phyloP scores from a whole-genome alignment of 2,797 vertebrate species.

The Coendou prehensilis region DNA sequence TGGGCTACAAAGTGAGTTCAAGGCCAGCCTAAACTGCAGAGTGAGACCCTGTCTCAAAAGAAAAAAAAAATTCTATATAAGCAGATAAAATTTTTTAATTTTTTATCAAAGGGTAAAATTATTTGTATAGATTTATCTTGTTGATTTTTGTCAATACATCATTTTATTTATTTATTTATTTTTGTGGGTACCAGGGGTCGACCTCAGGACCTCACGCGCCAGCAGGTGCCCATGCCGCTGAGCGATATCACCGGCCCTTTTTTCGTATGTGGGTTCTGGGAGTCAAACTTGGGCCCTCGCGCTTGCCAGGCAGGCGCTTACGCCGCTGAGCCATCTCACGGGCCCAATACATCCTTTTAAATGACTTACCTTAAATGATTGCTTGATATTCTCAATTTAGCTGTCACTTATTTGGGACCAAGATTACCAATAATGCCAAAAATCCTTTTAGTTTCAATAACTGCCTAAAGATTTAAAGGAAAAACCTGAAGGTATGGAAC shows the following conservation, averaged over 20 bases:
- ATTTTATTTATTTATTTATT: neutral
- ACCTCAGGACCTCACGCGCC: too few relatives aligned
- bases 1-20: neutral
- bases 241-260: too few relatives aligned
- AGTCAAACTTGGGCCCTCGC: too few relatives aligned
- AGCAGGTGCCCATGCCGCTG: too few relatives aligned
- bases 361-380: neutral
- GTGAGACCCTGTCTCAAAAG: too few relatives aligned
- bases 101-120: conserved; percentile 17
- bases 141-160: neutral
- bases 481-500: neutral
- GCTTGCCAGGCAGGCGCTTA: too few relatives aligned
- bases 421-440: neutral
- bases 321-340: too few relatives aligned
- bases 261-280: too few relatives aligned
- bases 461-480: neutral
- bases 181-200: too few relatives aligned
- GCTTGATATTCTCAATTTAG: neutral
- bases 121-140: neutral
- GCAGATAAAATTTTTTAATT: neutral
- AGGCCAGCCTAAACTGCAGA: neutral
- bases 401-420: neutral
- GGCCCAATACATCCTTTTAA: neutral
- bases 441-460: neutral
- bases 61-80: neutral